Evolutionary conservation across 1,140 invertebrate genomes (phyloP), one percentile per base, ranked within the genome.

Genomic region (Drosophila micromelanica): DNA sequence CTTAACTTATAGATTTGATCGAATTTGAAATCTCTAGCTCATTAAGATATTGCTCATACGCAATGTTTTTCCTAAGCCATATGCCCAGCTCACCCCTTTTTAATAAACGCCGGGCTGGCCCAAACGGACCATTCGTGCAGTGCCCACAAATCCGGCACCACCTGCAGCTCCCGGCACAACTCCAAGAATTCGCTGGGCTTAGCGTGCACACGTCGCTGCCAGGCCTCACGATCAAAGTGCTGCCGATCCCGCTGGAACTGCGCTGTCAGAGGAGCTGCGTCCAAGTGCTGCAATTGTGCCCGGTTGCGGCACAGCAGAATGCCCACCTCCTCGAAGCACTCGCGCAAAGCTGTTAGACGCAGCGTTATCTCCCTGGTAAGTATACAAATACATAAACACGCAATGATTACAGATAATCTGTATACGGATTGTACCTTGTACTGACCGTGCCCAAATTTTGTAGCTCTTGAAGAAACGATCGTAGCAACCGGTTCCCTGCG

Each of bases 291-390:
- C 8, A 90, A 30, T 23, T 86, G 55, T 3, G 64, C 55, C 0
- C 42, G 51, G 13, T 32, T 93, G 77, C 93, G 94, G 72, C 96
- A 96, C 2, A 98, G 91, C 11, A 98, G 92, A 57, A 98, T 92
- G 1, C 97, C 97, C 70, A 96, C 95, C 91, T 98, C 97, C 93
- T 98, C 97, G 93, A 98, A 98, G 45, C 96, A 97, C 93, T 98
- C 97, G 75, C 97, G 93, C 70, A 98, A 96, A 11, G 97, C 97
- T 65, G 95, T 95, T 65, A 98, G 96, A 72, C 97, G 93, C 56
- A 98, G 93, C 6, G 95, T 95, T 62, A 98, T 93, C 91, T 97
- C 96, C 90, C 94, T 94, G 52, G n/a, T 35, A 9, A 52, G 11
- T 2, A 9, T 2, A 65, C 35, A 40, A 37, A 9, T 40, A 15